Conservation (phyloP, 2,888 invertebrate species). For the Agrotis segetum region DNA sequence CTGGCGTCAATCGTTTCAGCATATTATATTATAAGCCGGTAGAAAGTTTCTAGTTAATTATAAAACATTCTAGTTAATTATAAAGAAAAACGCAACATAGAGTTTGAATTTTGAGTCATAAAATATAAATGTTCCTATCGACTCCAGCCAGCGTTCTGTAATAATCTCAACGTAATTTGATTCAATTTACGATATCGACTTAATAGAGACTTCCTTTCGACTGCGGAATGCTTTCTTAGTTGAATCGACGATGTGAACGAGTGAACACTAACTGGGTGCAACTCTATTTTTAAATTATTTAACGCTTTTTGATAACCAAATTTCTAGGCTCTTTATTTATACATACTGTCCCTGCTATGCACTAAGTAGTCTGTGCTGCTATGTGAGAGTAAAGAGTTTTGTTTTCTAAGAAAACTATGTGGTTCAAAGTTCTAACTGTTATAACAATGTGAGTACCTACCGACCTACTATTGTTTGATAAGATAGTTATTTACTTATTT, state of each 20-base stretch:
- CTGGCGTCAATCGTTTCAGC: too few relatives aligned
- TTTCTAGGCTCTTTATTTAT: not conserved
- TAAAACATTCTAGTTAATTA: too few relatives aligned
- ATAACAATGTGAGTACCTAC: slow-evolving; percentile 35
- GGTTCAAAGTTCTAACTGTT: slow-evolving; percentile 44
- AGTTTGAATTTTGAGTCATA: too few relatives aligned
- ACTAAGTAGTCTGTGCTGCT: too few relatives aligned
- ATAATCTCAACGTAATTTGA: slow-evolving; percentile 19
- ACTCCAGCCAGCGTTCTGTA: not conserved
- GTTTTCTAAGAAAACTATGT: slow-evolving; percentile 45
- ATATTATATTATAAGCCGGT: too few relatives aligned
- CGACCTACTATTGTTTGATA: not conserved
- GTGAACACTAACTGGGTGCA: slow-evolving; percentile 1
- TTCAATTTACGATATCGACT: slow-evolving; percentile 35
- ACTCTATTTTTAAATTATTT: not conserved
- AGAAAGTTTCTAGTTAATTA: too few relatives aligned
- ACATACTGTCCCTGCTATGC: too few relatives aligned
- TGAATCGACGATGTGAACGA: not conserved
- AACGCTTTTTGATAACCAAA: not conserved
- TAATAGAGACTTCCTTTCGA: slow-evolving; percentile 48
- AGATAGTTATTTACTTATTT: not conserved
- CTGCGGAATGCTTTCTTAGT: slow-evolving; percentile 19
- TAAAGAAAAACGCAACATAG: too few relatives aligned
- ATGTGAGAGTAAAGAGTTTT: slow-evolving; percentile 5
- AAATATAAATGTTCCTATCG: too few relatives aligned